These are phyloP conservation scores for Pseudorasbora parva DNA, from an alignment of 2,113 vertebrate species.

Conservation along the genomic window DNA sequence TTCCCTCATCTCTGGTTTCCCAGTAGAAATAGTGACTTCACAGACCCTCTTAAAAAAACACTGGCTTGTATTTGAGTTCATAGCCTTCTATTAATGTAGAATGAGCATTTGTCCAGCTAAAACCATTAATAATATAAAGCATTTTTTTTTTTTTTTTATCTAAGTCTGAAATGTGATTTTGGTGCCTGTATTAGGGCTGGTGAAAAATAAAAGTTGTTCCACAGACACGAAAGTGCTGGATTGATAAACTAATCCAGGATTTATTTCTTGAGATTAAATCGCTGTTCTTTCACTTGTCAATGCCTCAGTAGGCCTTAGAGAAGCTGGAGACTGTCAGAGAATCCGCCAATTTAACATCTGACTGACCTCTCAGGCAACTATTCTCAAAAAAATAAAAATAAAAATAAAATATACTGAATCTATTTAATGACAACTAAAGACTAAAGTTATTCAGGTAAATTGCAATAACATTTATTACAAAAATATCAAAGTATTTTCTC, in stretches of 20 bases:
- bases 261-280: constrained; percentile 27
- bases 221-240: neutral
- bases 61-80: neutral
- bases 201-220: neutral
- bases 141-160: too few species aligned
- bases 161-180: too few species aligned
- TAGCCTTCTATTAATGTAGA: neutral
- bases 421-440: neutral
- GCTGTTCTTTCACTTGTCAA: constrained; percentile 8
- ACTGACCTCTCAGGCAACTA: constrained; percentile 21
- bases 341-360: constrained; percentile 6
- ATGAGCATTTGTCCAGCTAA: neutral
- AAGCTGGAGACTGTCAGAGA: neutral
- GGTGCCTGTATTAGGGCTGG: neutral
- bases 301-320: neutral
- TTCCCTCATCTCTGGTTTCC: constrained; percentile 57
- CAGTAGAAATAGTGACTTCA: constrained; percentile 42
- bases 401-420: neutral
- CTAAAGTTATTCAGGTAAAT: neutral
- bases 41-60: constrained; percentile 1
- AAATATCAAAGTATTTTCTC: too few species aligned
- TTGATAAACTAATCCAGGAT: constrained; percentile 6
- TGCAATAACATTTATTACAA: neutral
- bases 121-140: constrained; percentile 8
- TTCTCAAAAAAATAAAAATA: neutral